Base-by-base conservation (phyloP, 2,888 invertebrate genomes). In the Cancer borealis region DNA sequence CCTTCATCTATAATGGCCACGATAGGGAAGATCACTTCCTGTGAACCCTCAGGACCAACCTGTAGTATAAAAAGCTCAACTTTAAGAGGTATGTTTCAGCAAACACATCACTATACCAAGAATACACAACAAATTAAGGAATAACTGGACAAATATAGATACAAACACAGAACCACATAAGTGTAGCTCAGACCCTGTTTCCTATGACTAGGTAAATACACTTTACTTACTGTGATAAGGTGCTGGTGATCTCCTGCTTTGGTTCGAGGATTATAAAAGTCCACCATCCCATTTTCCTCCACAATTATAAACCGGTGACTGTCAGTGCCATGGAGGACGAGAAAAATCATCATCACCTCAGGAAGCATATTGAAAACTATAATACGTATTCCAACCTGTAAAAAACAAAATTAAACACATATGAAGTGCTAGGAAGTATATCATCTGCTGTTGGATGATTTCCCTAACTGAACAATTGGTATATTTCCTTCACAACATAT, bases 181-280 rank as follows among this genome's bases (percentile, higher is more conserved):
- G 39, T 39, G 39, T 39, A 39, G 39, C 39, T 39, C 39, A 39
- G 39, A 2, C 8, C 17, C 54, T 54, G 14, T 17, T 54, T 54
- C 14, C 12, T 54, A 73, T 0, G 2, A 6, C n/a, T 84, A 84
- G 10, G 30, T 39, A 84, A 12, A 12, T 14, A 12, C 30, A 30
- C 1, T 26, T 79, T 14, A 95, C 96, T 96, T 96, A 97, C 96
- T 96, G 96, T 97, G 94, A 97, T 96, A 94, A 97, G 96, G 95
- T 97, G 97, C 95, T 97, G 97, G 96, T 97, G 97, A 95, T 97
- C 97, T 1, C 97, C 97, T n/a, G 96, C 96, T 8, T 96, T 96
- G 8, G 97, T 96, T 46, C 96, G 96, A 0, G 97, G 97, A 4
- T 96, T 96, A 96, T 97, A 97, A 66, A 97, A 97, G 30, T 96